Base-by-base conservation (phyloP, 2,888 invertebrate species). In the Brenthis daphne region DNA sequence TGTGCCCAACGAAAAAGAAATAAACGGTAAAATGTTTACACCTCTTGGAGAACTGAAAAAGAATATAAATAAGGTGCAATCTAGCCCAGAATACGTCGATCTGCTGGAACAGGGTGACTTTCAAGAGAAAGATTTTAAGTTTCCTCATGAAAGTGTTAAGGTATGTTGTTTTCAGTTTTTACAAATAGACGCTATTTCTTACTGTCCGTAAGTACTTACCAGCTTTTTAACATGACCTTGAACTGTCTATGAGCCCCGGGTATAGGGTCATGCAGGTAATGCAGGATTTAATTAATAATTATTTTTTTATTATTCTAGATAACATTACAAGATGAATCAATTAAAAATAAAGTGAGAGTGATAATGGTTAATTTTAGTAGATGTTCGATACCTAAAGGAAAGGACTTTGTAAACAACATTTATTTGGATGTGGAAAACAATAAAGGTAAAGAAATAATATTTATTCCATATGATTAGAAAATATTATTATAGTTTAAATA, bases 101-200 rank as follows among this genome's bases (percentile, higher is more conserved):
- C 88, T 88, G 89, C 79, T 93, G 69, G 85, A 89, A 67, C 81
- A 82, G 70, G 85, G 79, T 51, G 78, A 88, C 68, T 90, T 92
- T 75, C 82, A 84, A 68, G 92, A 93, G 65, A 61, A 73, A 3
- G 84, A 85, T 37, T 93, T 87, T 73, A 93, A 93, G 77, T 93
- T 92, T 79, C 93, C 91, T 5, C 93, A 93, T 74, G 93, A 93
- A 76, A 93, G 93, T 78, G 93, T 89, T 20, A 89, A 89, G 84
- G 88, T 88, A 73, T 65, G 48, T 29, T 50, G 60, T 16, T 50
- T 12, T 48, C 1, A 29, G n/a, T 2, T 12, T 60, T 0, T 16
- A 20, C 11, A 1, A 57, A 13, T 20, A 57, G 12, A 50, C 47
- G 4, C 29, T 24, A 5, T 14, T 16, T 63, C 6, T 16, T 53